Base-by-base conservation (phyloP, 2,797 vertebrate species). In the Oreochromis grahami region DNA sequence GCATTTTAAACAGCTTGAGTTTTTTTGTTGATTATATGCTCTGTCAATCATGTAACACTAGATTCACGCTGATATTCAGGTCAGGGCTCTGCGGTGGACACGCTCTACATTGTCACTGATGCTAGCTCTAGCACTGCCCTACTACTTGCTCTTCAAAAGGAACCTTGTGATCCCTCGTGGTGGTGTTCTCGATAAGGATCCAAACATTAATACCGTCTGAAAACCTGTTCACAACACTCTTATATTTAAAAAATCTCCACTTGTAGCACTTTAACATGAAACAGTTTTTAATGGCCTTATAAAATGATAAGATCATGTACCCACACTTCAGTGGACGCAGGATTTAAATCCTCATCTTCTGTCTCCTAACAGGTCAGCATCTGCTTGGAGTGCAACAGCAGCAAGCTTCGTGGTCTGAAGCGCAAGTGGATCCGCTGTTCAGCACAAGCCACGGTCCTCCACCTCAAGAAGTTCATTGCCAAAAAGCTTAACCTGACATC, bases 401-500 rank as follows among this genome's bases (percentile, higher is more conserved):
- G 98, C 95, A 99, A 99, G 83, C 97, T 99, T 2, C 97, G 98
- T 58, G 98, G 98, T 63, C 95, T 99, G 88, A 99, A 99, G 90
- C 96, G 98, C 60, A 99, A 99, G 91, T 99, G 99, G 99, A 99
- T 99, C 93, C 98, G 99, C 92, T 99, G 99, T 88, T 99, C 98
- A 3, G 98, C 98, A 79, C 99, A 99, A 91, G 99, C 99, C 80
- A 99, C 99, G 0, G 99, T 99, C 88, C 96, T 99, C 78, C 99
- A 99, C 93, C 97, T 99, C 86, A 99, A 99, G 97, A 99, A 99
- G 95, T 99, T 99, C 97, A 99, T 99, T 94, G 99, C 99, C 96
- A 99, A 99, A 96, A 99, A 99, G 94, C 98, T 99, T 77, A 99
- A 99, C 93, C 96, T 99, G 89, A 98, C 98, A 85, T 99, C 99